Evolutionary conservation across 2,888 invertebrate genomes (phyloP), one percentile per base, ranked within the genome.

Genomic region (Andrena bicolor): DNA sequence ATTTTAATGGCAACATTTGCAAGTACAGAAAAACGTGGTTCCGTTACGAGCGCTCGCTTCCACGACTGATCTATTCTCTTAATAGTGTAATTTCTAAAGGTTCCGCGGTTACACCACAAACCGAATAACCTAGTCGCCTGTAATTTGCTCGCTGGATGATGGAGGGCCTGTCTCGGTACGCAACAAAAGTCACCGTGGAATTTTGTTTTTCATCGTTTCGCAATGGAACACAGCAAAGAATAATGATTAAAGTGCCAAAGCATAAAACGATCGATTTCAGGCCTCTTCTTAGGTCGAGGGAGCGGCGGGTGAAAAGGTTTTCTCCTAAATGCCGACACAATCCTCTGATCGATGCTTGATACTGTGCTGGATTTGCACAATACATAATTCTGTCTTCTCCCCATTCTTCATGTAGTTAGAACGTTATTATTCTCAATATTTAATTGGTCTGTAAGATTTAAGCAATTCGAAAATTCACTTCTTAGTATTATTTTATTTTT

Each of bases 241-340:
- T 58, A 48, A 53, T 65, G 56, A 65, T 56, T 60, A 66, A 32
- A 49, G 63, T 77, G 60, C 30, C 58, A 60, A 76, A 75, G 68
- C 60, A 80, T 63, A 72, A 75, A 84, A 81, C 65, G 81, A 74
- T 73, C 81, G 64, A 73, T 75, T 78, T 75, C 61, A 66, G 56
- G 30, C 61, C n/a, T 41, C 63, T 76, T 51, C 26, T 51, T 69
- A 75, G 69, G 61, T 32, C 80, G 73, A 86, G 85, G 90, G 90
- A 90, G 90, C 86, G 90, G 84, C 89, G 51, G 76, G 73, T 84
- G 84, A 83, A 90, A 90, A 90, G 90, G 90, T 90, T 85, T 85
- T 82, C 89, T 80, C 86, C 86, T 89, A 90, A 90, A 90, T 90
- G 90, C 81, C 90, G 90, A 65, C 70, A 74, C 73, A 68, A 72